Conservation (phyloP, 2,888 invertebrate species). For the Drosophila affinis region DNA sequence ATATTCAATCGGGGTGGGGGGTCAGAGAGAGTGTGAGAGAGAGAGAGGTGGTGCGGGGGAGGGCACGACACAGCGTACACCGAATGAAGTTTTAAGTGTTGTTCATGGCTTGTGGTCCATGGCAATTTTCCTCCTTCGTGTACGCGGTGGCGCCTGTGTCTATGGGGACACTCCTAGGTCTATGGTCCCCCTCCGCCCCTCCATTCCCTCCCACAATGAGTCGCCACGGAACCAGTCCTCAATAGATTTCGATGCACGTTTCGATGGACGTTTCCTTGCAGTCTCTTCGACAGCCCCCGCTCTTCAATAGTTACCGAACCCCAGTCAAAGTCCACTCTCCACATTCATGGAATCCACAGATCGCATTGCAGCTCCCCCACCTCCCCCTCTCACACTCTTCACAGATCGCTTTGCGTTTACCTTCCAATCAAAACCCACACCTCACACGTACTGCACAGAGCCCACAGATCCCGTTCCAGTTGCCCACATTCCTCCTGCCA, state of each 20-base stretch:
- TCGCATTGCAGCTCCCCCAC: neutral
- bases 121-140: conserved; percentile 26
- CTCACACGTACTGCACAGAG: neutral
- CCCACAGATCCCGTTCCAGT: neutral
- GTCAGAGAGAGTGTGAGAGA: neutral
- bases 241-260: neutral
- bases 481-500: conserved; percentile 25
- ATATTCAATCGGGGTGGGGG: conserved; percentile 9
- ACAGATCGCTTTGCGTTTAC: neutral
- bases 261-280: too few relatives aligned
- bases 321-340: conserved; percentile 14
- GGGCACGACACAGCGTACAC: conserved; percentile 15
- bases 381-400: neutral
- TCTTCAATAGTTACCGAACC: conserved; percentile 14
- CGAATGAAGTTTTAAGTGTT: conserved; percentile 65
- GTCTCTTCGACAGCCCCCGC: too few relatives aligned
- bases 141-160: conserved; percentile 46
- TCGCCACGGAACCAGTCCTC: neutral
- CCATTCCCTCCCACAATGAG: neutral
- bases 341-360: neutral
- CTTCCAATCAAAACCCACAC: neutral
- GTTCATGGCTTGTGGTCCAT: conserved; percentile 48
- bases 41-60: neutral
- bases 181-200: neutral
- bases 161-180: conserved; percentile 59